phyloP scores from a whole-genome alignment of 2,113 vertebrate genomes.

The Ciconia boyciana region DNA sequence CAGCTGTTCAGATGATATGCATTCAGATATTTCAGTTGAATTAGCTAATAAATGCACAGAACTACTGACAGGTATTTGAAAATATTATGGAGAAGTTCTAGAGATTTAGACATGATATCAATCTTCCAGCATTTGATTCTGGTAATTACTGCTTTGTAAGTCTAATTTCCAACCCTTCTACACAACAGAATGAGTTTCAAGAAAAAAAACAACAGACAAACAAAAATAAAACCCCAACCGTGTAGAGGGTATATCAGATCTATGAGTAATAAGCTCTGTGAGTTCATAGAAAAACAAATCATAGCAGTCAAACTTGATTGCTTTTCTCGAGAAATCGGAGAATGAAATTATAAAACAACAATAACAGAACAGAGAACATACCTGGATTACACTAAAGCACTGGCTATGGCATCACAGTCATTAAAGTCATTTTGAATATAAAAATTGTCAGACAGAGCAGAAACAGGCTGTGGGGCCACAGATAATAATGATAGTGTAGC shows the following conservation, averaged over 20 bases:
- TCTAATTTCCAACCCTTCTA: neutral
- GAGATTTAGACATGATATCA: neutral
- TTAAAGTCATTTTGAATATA: neutral
- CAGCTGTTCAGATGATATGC: neutral
- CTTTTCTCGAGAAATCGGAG: neutral
- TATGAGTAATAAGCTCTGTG: neutral
- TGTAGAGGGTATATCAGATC: neutral
- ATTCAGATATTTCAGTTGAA: neutral
- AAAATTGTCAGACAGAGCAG: neutral
- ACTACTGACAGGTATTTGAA: neutral
- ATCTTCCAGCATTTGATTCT: neutral
- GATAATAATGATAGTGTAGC: neutral
- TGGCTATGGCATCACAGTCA: neutral
- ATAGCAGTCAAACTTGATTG: neutral
- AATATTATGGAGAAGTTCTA: neutral
- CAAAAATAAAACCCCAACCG: neutral
- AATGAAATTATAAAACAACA: neutral
- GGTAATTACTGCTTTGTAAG: neutral
- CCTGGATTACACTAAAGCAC: neutral
- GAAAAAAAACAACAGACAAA: neutral
- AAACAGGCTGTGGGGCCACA: neutral
- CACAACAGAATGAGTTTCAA: neutral
- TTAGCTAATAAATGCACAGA: neutral
- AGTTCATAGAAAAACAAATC: neutral
- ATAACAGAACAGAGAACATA: neutral